Evolutionary conservation across 2,113 vertebrate genomes (phyloP).

Genomic region (Ammodytes marinus): DNA sequence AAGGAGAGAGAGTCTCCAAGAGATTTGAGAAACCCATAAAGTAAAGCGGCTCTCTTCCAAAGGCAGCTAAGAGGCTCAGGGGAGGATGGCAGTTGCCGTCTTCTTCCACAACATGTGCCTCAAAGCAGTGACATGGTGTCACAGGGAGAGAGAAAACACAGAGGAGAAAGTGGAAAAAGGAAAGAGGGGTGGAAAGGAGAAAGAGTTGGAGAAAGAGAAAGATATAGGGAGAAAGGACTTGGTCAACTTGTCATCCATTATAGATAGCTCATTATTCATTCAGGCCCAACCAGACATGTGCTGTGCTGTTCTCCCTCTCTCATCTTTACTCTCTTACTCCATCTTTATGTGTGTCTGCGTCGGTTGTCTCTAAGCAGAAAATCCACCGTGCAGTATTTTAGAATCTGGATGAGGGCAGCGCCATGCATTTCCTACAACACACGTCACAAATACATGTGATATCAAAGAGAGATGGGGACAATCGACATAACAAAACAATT

Average conservation of each 20-base stretch:
- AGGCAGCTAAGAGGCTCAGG: constrained; percentile 77
- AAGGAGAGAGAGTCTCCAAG: constrained; percentile 62
- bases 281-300: constrained; percentile 58
- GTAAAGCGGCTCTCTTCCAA: constrained; percentile 70
- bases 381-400: constrained; percentile 69
- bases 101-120: constrained; percentile 75
- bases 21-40: constrained; percentile 72
- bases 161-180: constrained; percentile 26
- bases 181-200: neutral
- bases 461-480: constrained; percentile 8
- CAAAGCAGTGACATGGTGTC: constrained; percentile 76
- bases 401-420: constrained; percentile 50
- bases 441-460: constrained; percentile 9
- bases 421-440: constrained; percentile 10
- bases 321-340: constrained; percentile 60
- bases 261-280: constrained; percentile 77
- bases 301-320: constrained; percentile 52
- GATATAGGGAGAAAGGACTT: constrained; percentile 54
- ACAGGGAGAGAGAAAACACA: constrained; percentile 49
- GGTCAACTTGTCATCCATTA: constrained; percentile 80
- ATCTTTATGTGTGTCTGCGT: constrained; percentile 44
- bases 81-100: constrained; percentile 70
- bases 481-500: neutral
- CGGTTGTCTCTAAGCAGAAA: constrained; percentile 74
- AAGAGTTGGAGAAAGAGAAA: constrained; percentile 1